phyloP scores from a whole-genome alignment of 2,797 vertebrate genomes.

The Myotis myotis region DNA sequence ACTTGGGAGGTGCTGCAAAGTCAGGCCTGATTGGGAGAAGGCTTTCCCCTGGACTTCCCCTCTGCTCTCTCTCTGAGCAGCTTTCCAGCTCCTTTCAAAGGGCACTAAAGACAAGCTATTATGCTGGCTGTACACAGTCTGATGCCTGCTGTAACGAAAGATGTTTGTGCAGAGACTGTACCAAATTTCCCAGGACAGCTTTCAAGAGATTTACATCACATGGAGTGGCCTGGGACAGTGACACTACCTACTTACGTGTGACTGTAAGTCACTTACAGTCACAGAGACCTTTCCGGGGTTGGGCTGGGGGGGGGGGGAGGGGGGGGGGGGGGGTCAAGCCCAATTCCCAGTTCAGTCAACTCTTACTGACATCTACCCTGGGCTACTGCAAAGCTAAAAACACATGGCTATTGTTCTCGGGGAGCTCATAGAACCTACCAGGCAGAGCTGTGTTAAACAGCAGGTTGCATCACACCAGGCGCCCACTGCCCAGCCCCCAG shows the following conservation, averaged over 20 bases:
- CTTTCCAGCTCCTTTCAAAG: conserved; percentile 56
- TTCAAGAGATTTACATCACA: background rate
- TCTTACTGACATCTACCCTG: background rate
- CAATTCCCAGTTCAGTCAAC: background rate
- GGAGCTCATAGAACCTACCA: background rate
- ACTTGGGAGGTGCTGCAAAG: conserved; percentile 74
- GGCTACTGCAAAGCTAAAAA: background rate
- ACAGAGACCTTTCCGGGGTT: background rate
- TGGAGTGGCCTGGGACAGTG: background rate
- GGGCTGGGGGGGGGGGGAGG: too few species aligned
- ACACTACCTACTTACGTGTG: background rate
- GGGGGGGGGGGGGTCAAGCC: background rate
- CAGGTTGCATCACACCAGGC: background rate
- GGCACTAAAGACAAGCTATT: conserved; percentile 3
- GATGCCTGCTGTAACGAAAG: background rate
- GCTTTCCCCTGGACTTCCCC: conserved; percentile 55
- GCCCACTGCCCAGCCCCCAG: background rate
- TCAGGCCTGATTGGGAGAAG: conserved; percentile 61
- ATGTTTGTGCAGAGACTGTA: background rate
- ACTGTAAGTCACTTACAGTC: background rate
- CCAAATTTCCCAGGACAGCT: fast-evolving
- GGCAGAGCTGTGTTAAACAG: background rate
- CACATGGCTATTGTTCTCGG: background rate
- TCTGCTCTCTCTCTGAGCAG: background rate
- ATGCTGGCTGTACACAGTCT: background rate